Percentiles rank a stretch among this genome's conserved stretches.
phyloP scores from a whole-genome alignment of 1,140 invertebrate species.

The Theocolax elegans region DNA sequence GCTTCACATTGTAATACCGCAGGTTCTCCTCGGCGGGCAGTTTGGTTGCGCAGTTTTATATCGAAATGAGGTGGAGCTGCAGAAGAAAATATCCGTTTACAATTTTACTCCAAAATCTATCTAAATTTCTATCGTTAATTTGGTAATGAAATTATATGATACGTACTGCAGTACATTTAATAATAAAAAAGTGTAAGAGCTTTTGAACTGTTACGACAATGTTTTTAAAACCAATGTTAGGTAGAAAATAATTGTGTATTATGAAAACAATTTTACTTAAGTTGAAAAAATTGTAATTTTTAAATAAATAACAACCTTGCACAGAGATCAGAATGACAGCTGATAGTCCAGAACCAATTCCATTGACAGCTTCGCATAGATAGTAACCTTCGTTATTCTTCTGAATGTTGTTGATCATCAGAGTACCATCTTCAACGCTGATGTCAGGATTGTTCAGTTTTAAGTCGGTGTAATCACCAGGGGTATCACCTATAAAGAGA shows the following conservation, averaged over 20 bases:
- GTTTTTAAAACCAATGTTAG: too few relatives aligned
- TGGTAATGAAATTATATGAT: too few relatives aligned
- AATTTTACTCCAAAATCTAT: constrained; percentile 1
- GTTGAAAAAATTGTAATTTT: too few relatives aligned
- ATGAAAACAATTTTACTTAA: too few relatives aligned
- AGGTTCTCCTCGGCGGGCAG: constrained; percentile 88
- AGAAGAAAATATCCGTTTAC: constrained; percentile 49
- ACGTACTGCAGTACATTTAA: too few relatives aligned
- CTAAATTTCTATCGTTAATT: not conserved
- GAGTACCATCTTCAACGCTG: constrained; percentile 90
- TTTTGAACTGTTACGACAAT: too few relatives aligned
- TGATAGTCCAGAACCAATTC: constrained; percentile 92
- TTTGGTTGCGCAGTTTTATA: constrained; percentile 90
- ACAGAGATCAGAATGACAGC: constrained; percentile 93
- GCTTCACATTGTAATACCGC: constrained; percentile 94
- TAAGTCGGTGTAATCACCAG: constrained; percentile 92
- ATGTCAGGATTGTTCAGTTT: constrained; percentile 89
- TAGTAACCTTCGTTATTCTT: constrained; percentile 95
- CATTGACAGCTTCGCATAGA: constrained; percentile 95
- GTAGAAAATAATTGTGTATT: too few relatives aligned
- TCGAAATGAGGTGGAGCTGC: constrained; percentile 93
- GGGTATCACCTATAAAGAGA: constrained; percentile 77
- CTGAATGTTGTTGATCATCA: constrained; percentile 88
- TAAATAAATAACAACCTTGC: constrained; percentile 77
- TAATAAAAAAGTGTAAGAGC: too few relatives aligned